Base-by-base conservation (phyloP, 1,140 invertebrate species). In the Aphelinus certus region DNA sequence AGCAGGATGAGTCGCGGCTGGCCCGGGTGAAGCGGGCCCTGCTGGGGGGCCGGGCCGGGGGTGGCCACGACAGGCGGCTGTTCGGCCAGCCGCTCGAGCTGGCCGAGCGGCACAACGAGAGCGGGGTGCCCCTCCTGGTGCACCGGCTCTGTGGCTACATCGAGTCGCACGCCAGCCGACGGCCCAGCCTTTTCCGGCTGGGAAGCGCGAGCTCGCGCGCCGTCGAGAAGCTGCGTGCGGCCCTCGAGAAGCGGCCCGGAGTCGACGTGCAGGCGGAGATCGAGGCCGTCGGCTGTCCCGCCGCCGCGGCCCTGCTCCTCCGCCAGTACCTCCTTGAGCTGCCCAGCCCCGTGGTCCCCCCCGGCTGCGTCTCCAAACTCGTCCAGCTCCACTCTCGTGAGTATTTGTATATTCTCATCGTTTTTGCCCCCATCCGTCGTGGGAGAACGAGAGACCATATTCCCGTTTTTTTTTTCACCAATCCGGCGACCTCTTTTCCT, bases 301-400 rank as follows among this genome's bases (percentile, higher is more conserved):
- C 85, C 7, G 86, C 87, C 1, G 88, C 88, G 10, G 88, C 87
- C 3, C 86, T 88, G 4, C 81, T 90, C 60, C 84, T 89, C 48
- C 84, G 87, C 43, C 84, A 89, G 48, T 90, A 89, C 81, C 80
- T 89, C 42, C 86, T 87, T 73, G 88, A 90, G 78, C 77, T 90
- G 61, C 89, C 89, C 9, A 84, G 88, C 77, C 88, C 89, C 64
- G 80, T 89, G 43, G 84, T 89, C 43, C 80, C 85, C 42, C 81
- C 86, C 2, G 77, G 81, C 43, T 79, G 87, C 55, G 83, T 88
- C 67, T 81, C 79, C 10, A 86, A 85, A 79, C 82, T 90, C 0
- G 76, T 88, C 48, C 80, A 84, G 49, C 62, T 84, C 74, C 86
- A 88, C 72, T 71, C 82, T 47, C 82, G 87, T 88, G 26, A 87